Percentiles rank a stretch among this genome's conserved stretches.
Conservation (phyloP, 2,888 invertebrate species). For the Drosophila antonietae region DNA sequence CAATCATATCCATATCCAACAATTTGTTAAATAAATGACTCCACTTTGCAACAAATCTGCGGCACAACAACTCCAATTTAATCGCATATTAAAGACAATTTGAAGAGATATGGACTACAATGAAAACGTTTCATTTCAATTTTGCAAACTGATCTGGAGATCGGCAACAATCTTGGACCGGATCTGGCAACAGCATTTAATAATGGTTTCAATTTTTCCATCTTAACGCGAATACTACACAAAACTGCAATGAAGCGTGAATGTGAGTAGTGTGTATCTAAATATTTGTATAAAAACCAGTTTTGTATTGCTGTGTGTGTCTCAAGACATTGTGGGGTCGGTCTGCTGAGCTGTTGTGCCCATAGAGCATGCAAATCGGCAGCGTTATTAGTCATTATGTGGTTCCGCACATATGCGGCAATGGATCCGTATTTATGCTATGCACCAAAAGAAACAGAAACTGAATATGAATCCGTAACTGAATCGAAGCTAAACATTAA, state of each 20-base stretch:
- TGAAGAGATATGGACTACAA: slow-evolving; percentile 13
- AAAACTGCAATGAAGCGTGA: slow-evolving; percentile 19
- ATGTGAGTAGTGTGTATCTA: slow-evolving; percentile 8
- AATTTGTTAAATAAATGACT: background rate
- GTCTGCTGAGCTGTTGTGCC: slow-evolving; percentile 13
- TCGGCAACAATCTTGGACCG: slow-evolving; percentile 29
- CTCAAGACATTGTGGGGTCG: slow-evolving; percentile 8
- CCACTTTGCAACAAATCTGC: background rate
- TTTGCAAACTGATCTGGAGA: slow-evolving; percentile 14
- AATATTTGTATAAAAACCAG: slow-evolving; percentile 34
- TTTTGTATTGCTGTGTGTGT: slow-evolving; percentile 39
- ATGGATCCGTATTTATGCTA: slow-evolving; percentile 18
- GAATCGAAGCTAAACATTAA: slow-evolving; percentile 14
- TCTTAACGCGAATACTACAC: slow-evolving; percentile 1
- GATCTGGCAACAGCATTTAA: slow-evolving; percentile 33
- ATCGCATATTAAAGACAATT: slow-evolving; percentile 6
- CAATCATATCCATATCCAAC: background rate
- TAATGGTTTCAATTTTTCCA: slow-evolving; percentile 44
- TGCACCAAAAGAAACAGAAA: slow-evolving; percentile 14
- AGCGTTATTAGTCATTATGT: slow-evolving; percentile 58
- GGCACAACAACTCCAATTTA: slow-evolving; percentile 1
- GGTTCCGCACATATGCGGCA: slow-evolving; percentile 29
- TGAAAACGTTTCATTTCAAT: slow-evolving; percentile 25
- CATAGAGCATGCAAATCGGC: slow-evolving; percentile 57
- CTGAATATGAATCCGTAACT: background rate